Conservation (phyloP, 2,113 vertebrate species). For the Lamprotornis superbus region DNA sequence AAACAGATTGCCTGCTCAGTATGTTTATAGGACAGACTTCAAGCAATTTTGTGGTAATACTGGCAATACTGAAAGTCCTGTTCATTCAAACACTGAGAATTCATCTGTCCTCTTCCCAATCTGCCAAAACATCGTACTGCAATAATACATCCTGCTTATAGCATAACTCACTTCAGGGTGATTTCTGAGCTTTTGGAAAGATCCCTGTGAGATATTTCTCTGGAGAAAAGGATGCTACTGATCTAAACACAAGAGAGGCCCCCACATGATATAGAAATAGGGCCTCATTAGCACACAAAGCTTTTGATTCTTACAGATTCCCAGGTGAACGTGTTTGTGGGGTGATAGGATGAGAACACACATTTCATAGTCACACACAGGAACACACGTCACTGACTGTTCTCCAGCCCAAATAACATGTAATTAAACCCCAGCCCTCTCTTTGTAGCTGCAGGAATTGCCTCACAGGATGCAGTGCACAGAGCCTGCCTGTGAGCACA, state of each 20-base stretch:
- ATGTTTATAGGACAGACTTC: background rate
- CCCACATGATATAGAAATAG: background rate
- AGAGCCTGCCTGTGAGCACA: constrained; percentile 8
- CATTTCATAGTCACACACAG: background rate
- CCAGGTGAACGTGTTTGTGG: background rate
- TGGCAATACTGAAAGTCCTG: background rate
- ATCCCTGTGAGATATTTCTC: background rate
- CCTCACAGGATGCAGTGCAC: background rate
- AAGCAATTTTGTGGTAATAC: background rate
- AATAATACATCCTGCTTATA: background rate
- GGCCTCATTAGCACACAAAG: background rate
- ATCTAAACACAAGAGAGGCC: background rate
- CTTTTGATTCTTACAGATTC: background rate
- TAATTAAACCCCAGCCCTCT: background rate
- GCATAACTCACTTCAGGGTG: background rate
- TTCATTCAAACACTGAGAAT: background rate
- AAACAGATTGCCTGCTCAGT: background rate
- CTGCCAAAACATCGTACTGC: background rate
- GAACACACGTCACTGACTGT: background rate
- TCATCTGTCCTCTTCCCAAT: background rate
- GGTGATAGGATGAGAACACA: background rate
- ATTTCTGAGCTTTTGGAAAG: background rate
- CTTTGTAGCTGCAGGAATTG: background rate
- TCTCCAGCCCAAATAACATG: background rate
- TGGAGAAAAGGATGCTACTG: background rate